These are phyloP conservation scores for Buathra laborator DNA, from an alignment of 2,888 invertebrate species.

Conservation along the genomic window DNA sequence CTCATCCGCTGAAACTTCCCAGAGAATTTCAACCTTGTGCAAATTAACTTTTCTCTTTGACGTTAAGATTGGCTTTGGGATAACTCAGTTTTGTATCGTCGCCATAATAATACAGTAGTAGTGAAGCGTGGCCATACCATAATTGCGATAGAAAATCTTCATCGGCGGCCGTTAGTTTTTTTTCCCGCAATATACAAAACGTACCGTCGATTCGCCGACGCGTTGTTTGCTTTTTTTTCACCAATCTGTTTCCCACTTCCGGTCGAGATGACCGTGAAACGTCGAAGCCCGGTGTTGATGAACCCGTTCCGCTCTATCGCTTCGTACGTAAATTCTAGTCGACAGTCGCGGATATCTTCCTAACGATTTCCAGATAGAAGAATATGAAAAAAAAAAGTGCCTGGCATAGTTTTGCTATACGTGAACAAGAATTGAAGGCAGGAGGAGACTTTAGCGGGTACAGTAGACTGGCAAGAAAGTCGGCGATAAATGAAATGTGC, in stretches of 20 bases:
- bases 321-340: not conserved
- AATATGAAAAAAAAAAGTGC: not conserved
- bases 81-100: slow-evolving; percentile 25
- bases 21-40: slow-evolving; percentile 64
- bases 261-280: slow-evolving; percentile 31
- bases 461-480: slow-evolving; percentile 40
- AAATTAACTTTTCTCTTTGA: slow-evolving; percentile 74
- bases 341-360: not conserved
- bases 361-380: slow-evolving; percentile 8
- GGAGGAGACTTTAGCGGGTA: not conserved
- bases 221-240: slow-evolving; percentile 5
- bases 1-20: slow-evolving; percentile 56
- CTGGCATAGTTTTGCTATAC: not conserved
- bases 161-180: not conserved
- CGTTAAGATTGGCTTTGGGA: slow-evolving; percentile 66
- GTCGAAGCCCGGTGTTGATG: slow-evolving; percentile 11
- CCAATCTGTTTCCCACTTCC: slow-evolving; percentile 20
- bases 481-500: slow-evolving; percentile 60
- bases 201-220: slow-evolving; percentile 12
- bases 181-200: not conserved
- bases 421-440: not conserved
- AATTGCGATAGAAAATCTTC: not conserved
- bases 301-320: slow-evolving; percentile 44
- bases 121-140: not conserved
- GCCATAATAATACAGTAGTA: not conserved